Evolutionary conservation across 37 sponge, comb jelly and placozoan species (phyloP).

Genomic region (Haliclona indistincta): DNA sequence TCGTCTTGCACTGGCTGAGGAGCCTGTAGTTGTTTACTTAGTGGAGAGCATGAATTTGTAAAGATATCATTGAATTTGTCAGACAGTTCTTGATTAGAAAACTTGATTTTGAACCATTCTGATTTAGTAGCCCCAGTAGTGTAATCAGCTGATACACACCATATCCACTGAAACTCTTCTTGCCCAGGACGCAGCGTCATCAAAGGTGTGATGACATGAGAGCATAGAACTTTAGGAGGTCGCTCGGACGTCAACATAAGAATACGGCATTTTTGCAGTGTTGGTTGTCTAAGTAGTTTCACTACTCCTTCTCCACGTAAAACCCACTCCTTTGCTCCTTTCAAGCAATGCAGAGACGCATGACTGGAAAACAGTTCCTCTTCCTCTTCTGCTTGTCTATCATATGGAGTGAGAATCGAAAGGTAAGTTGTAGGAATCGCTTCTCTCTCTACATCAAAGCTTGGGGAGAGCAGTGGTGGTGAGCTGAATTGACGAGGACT

Average conservation of each 20-base stretch:
- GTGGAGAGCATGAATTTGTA: neutral
- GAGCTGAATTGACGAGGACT: neutral
- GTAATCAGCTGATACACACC: neutral
- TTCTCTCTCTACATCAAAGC: conserved; percentile 43
- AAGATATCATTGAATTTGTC: neutral
- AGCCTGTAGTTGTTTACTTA: neutral
- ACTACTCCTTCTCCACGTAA: conserved; percentile 67
- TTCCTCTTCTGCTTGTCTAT: conserved; percentile 63
- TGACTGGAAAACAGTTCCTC: conserved; percentile 4
- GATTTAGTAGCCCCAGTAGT: neutral
- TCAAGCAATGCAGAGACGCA: neutral
- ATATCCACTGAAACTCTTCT: neutral
- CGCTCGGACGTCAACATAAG: conserved; percentile 36
- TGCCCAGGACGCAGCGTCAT: neutral
- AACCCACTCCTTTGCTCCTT: conserved; percentile 38
- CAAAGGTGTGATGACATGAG: neutral
- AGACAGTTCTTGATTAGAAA: neutral
- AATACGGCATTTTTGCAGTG: conserved; percentile 49
- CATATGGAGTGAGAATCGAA: conserved; percentile 52
- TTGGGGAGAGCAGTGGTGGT: neutral
- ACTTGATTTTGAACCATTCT: neutral
- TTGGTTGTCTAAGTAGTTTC: conserved; percentile 53
- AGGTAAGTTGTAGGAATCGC: conserved; percentile 58
- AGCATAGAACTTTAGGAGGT: neutral
- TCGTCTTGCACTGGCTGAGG: neutral